Percentiles rank a stretch among this genome's conserved stretches.
phyloP scores from a whole-genome alignment of 2,888 invertebrate genomes.

The Harpalus rubripes region DNA sequence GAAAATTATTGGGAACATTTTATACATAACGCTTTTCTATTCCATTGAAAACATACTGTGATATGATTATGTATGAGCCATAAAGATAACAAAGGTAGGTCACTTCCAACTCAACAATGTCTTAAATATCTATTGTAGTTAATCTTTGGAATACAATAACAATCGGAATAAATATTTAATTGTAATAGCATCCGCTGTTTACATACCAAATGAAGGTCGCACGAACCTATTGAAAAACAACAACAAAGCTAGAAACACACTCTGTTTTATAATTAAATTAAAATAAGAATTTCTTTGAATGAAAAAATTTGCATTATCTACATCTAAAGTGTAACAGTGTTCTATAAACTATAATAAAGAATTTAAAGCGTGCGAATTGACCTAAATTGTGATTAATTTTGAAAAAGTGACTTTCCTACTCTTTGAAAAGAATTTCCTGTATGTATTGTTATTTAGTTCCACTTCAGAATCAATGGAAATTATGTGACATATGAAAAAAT shows the following conservation, averaged over 20 bases:
- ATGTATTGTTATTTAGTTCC: background rate
- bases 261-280: slow-evolving; percentile 41
- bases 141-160: slow-evolving; percentile 42
- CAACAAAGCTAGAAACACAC: slow-evolving; percentile 35
- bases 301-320: slow-evolving; percentile 44
- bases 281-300: slow-evolving; percentile 13
- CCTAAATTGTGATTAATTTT: slow-evolving; percentile 8
- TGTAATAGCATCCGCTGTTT: slow-evolving; percentile 18
- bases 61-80: background rate
- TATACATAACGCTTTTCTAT: slow-evolving; percentile 13
- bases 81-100: slow-evolving; percentile 22
- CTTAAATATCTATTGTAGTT: slow-evolving; percentile 26
- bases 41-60: background rate
- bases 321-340: slow-evolving; percentile 1
- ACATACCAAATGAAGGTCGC: slow-evolving; percentile 34
- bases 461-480: background rate
- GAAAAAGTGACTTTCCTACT: slow-evolving; percentile 45
- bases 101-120: slow-evolving; percentile 16
- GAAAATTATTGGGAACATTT: background rate
- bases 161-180: slow-evolving; percentile 29
- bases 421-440: slow-evolving; percentile 33
- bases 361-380: slow-evolving; percentile 43
- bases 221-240: slow-evolving; percentile 42
- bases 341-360: slow-evolving; percentile 22
- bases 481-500: slow-evolving; percentile 11